Base-by-base conservation (phyloP, 2,113 vertebrate genomes). In the Azemiops feae region DNA sequence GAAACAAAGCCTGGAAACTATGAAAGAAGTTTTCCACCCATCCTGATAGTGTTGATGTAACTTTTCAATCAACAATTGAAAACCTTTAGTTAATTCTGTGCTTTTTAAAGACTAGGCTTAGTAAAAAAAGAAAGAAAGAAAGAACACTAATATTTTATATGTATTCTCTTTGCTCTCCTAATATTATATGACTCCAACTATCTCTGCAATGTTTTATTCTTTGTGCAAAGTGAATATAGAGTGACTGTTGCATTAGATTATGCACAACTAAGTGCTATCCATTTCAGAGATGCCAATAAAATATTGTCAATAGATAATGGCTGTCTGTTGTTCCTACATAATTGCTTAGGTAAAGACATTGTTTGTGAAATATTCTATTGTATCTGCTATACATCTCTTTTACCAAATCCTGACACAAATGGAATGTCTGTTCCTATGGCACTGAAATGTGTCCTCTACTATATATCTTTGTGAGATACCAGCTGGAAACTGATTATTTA, bases 301-400 rank as follows among this genome's bases (percentile, higher is more conserved):
- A 94, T 57, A 94, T 0, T 96, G 81, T 91, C 60, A 81, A 57
- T 95, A 89, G 60, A 0, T 86, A 94, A 94, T 5, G 94, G 85
- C 87, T 92, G 92, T 94, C 94, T 95, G 94, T 45, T 93, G 58
- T 34, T 94, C 55, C 25, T 12, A 14, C 5, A 16, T 92, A 95
- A 95, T 1, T 92, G 87, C 85, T 92, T 58, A 92, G 89, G 93
- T 96, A 85, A 94, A 95, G 96, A 94, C 8, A 53, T 5, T 86
- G 92, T 88, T 96, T 91, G 64, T 54, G 23, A 39, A 92, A 92
- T 10, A 92, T n/a, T 93, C 45, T 92, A 60, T 55, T 52, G 11
- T 91, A 94, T 60, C 74, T 93, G 90, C 54, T 96, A 91, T 92
- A 0, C 55, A 90, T 60, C 8, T 92, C 74, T 57, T 55, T 30